Percentiles rank a stretch among this genome's conserved stretches.
phyloP scores from a whole-genome alignment of 2,888 invertebrate genomes.

The Melinopterus prodromus region DNA sequence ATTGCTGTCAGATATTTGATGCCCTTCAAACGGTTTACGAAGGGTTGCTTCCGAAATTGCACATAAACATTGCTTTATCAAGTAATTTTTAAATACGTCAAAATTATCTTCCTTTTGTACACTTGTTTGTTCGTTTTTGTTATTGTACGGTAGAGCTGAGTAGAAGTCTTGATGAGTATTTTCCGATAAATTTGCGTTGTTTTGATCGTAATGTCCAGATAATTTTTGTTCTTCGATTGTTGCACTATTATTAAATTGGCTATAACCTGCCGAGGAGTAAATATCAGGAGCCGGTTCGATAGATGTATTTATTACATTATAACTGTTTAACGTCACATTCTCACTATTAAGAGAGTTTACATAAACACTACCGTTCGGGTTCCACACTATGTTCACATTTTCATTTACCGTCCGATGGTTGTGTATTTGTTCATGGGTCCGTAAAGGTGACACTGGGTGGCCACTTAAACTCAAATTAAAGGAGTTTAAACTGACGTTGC shows the following conservation, averaged over 20 bases:
- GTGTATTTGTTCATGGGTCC: slow-evolving; percentile 43
- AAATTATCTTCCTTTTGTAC: slow-evolving; percentile 43
- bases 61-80: slow-evolving; percentile 82
- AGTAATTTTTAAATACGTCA: slow-evolving; percentile 69
- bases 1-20: slow-evolving; percentile 61
- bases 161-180: not conserved
- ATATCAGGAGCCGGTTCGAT: not conserved
- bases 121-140: not conserved
- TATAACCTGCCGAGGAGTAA: not conserved
- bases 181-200: slow-evolving; percentile 6
- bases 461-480: not conserved
- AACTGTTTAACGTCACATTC: not conserved
- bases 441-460: slow-evolving; percentile 43
- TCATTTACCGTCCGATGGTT: slow-evolving; percentile 26
- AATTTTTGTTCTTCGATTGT: not conserved
- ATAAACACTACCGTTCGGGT: slow-evolving; percentile 8
- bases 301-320: too few species aligned
- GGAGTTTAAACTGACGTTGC: not conserved
- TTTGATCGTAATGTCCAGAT: slow-evolving; percentile 7
- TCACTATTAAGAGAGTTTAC: not conserved
- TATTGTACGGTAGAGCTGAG: not conserved
- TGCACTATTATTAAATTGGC: slow-evolving; percentile 7
- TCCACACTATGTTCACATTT: slow-evolving; percentile 18
- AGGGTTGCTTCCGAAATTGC: slow-evolving; percentile 75
- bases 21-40: slow-evolving; percentile 75